Evolutionary conservation across 2,888 invertebrate species (phyloP), one percentile per base, ranked within the genome.

Genomic region (Germaria angustata): DNA sequence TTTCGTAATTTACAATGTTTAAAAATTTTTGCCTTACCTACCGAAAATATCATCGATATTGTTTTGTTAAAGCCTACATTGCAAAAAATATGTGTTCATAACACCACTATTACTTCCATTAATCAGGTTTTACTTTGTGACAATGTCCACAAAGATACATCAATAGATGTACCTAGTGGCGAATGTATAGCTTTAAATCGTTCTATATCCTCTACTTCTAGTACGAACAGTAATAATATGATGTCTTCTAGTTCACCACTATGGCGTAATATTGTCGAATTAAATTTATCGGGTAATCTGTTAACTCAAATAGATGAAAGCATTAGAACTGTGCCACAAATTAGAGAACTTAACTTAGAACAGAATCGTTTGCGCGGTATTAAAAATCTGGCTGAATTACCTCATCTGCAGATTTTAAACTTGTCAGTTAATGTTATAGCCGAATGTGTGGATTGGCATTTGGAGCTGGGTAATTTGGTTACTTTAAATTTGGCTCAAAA

Each of bases 391-490:
- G 95, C 96, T 0, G 93, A 94, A 84, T 92, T 98, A 41, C 95
- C 96, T 68, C 93, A 95, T 75, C 91, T 99, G 28, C 94, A 95
- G 9, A 92, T 94, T 61, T 92, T 99, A 11, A 95, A 96, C 87
- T 91, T 98, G 22, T 95, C 96, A 0, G 95, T 95, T 87, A 98
- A 98, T 92, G 92, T 94, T 53, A 95, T 97, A 86, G 90, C 92
- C 0, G 89, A 93, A 4, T 95, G 97, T 85, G 93, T 95, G 34
- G 94, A 95, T 88, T 94, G 98, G 92, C 96, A 98, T 89, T 94
- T 95, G 5, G 95, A 95, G 90, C 93, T 99, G 78, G 98, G 98
- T 6, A 98, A 98, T 91, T 93, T 99, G 55, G 94, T 95, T n/a
- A 94, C 93, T 76, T 93, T 99, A 63, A 95, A 96, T 89, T 90